phyloP scores from a whole-genome alignment of 1,140 invertebrate genomes.

The Anoplophora glabripennis region DNA sequence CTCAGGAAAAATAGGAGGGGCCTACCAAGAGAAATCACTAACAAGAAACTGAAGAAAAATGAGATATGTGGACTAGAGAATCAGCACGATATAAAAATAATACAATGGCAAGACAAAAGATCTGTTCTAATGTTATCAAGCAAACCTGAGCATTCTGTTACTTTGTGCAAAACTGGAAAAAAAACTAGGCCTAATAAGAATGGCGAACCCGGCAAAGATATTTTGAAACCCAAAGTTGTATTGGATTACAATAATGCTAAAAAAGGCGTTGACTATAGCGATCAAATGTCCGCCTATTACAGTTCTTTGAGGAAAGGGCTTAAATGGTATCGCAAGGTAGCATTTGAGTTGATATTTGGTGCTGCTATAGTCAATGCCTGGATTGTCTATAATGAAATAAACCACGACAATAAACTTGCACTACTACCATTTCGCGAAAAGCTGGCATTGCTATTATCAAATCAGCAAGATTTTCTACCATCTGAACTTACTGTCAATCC shows the following conservation, averaged over 20 bases:
- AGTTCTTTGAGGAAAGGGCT: constrained; percentile 4
- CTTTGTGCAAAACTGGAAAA: not conserved
- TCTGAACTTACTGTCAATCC: not conserved
- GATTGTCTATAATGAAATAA: constrained; percentile 4
- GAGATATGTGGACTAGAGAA: not conserved
- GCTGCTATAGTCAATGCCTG: constrained; percentile 6
- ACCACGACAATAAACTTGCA: not conserved
- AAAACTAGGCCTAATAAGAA: not conserved
- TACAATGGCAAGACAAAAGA: constrained; percentile 6
- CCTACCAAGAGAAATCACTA: too few relatives aligned
- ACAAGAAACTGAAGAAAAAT: not conserved
- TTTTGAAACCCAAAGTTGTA: not conserved
- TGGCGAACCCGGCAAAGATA: not conserved
- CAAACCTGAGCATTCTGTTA: not conserved
- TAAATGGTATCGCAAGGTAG: constrained; percentile 7
- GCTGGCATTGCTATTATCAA: not conserved
- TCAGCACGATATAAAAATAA: constrained; percentile 3
- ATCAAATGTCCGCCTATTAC: constrained; percentile 15
- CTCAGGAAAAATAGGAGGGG: not conserved
- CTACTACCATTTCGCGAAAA: constrained; percentile 3
- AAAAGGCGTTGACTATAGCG: constrained; percentile 12
- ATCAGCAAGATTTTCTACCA: not conserved
- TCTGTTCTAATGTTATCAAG: constrained; percentile 5
- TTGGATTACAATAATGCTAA: constrained; percentile 15
- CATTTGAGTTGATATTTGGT: constrained; percentile 13